Percentiles rank a stretch among this genome's conserved stretches.
Evolutionary conservation across 2,888 invertebrate species (phyloP).

Genomic region (Lasioglossum pauxillum): DNA sequence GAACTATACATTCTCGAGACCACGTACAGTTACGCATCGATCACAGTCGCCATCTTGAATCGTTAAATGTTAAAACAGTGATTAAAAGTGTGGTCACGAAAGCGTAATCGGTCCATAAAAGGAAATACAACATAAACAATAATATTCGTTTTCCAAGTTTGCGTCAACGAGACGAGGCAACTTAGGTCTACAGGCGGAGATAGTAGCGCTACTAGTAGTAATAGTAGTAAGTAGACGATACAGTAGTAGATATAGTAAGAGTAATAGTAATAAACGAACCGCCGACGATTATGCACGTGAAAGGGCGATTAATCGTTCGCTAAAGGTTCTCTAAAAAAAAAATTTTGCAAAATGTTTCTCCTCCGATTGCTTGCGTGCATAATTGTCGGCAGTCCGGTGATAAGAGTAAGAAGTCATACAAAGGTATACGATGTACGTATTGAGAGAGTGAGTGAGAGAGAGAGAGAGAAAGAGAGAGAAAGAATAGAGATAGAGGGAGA

Average conservation of each 20-base stretch:
- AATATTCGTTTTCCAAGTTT: not conserved
- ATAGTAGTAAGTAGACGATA: slow-evolving; percentile 57
- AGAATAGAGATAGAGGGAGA: slow-evolving; percentile 46
- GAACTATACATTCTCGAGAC: not conserved
- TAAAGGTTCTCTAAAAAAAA: too few relatives aligned
- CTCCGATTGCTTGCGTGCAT: not conserved
- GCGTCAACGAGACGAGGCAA: slow-evolving; percentile 31
- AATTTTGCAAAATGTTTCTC: not conserved
- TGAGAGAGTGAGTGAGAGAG: slow-evolving; percentile 32
- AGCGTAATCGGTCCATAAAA: not conserved
- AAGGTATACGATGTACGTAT: slow-evolving; percentile 56
- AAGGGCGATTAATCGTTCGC: not conserved
- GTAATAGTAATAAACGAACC: slow-evolving; percentile 53
- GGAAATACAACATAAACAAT: not conserved
- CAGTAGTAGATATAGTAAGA: slow-evolving; percentile 66
- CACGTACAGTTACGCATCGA: not conserved
- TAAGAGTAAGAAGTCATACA: slow-evolving; percentile 59
- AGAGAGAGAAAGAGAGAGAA: slow-evolving; percentile 38
- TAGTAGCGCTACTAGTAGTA: slow-evolving; percentile 57
- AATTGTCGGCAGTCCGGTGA: not conserved
- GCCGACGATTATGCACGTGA: not conserved
- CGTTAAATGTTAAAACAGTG: not conserved
- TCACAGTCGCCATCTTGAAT: not conserved
- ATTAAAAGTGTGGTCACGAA: not conserved
- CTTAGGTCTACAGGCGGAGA: slow-evolving; percentile 39